Percentiles rank a stretch among this genome's conserved stretches.
Conservation (phyloP, 2,113 vertebrate genomes). For the Phocoena sinus region DNA sequence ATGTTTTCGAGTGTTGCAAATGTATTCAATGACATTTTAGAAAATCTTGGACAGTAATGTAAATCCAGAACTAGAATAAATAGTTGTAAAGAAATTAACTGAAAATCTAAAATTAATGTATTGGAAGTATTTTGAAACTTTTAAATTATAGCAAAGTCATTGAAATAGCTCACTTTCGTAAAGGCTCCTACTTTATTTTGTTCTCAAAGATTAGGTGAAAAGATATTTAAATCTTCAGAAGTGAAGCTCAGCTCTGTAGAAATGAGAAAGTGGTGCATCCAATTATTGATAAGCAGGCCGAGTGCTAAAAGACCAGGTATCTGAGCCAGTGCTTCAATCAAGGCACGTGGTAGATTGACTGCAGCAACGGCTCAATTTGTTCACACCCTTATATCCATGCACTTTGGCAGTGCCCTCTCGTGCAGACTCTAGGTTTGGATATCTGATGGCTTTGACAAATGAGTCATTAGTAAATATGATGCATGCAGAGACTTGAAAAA, state of each 20-base stretch:
- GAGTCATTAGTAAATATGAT: not conserved
- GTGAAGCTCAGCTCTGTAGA: not conserved
- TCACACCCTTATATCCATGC: too few relatives aligned
- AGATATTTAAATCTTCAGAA: not conserved
- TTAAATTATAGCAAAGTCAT: not conserved
- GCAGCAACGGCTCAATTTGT: rapidly evolving
- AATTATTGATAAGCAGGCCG: not conserved
- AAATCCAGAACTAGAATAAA: not conserved
- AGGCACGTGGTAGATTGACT: rapidly evolving
- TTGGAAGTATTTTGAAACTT: not conserved
- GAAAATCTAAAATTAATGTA: not conserved
- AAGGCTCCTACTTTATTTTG: not conserved
- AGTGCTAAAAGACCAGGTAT: not conserved
- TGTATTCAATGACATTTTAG: not conserved
- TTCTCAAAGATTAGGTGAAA: not conserved
- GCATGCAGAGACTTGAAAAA: not conserved
- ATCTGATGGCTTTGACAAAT: not conserved
- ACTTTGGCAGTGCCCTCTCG: not conserved
- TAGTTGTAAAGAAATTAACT: not conserved
- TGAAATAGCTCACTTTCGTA: not conserved
- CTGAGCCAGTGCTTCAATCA: too few relatives aligned
- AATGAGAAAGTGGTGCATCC: not conserved
- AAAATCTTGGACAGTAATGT: not conserved
- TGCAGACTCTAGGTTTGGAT: not conserved
- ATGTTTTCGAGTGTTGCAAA: not conserved